phyloP scores from a whole-genome alignment of 1,140 invertebrate genomes.

The Dinothrombium tinctorium region DNA sequence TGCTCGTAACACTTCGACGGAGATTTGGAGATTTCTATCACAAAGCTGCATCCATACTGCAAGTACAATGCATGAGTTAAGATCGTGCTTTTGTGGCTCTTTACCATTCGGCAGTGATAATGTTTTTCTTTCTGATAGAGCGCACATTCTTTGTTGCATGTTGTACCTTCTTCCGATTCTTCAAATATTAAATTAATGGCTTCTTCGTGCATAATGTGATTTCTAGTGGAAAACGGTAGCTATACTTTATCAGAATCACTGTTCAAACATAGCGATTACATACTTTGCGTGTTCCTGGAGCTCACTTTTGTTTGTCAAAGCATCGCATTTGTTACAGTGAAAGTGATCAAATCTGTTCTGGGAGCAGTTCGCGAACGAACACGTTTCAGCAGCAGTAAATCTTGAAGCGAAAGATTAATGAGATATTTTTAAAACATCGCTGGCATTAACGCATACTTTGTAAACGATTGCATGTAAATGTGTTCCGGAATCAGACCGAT shows the following conservation, averaged over 20 bases:
- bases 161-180: slow-evolving; percentile 7
- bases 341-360: background rate
- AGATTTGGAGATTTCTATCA: slow-evolving; percentile 53
- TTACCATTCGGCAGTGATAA: slow-evolving; percentile 45
- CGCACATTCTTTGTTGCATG: slow-evolving; percentile 7
- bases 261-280: background rate
- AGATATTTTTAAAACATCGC: background rate
- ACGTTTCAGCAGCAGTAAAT: background rate
- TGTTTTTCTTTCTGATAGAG: slow-evolving; percentile 56
- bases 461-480: slow-evolving; percentile 3
- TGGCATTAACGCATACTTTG: too few relatives aligned
- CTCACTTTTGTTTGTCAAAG: background rate
- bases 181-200: slow-evolving; percentile 9
- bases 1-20: slow-evolving; percentile 66
- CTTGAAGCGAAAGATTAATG: background rate
- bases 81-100: slow-evolving; percentile 9
- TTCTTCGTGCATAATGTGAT: slow-evolving; percentile 10
- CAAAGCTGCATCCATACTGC: slow-evolving; percentile 54
- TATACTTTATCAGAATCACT: background rate
- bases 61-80: slow-evolving; percentile 22
- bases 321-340: slow-evolving; percentile 5
- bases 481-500: slow-evolving; percentile 7
- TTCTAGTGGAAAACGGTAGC: slow-evolving; percentile 2
- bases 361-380: background rate
- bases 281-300: slow-evolving; percentile 11